Evolutionary conservation across 2,113 vertebrate genomes (phyloP), one percentile per base, ranked within the genome.

Genomic region (Physeter macrocephalus): DNA sequence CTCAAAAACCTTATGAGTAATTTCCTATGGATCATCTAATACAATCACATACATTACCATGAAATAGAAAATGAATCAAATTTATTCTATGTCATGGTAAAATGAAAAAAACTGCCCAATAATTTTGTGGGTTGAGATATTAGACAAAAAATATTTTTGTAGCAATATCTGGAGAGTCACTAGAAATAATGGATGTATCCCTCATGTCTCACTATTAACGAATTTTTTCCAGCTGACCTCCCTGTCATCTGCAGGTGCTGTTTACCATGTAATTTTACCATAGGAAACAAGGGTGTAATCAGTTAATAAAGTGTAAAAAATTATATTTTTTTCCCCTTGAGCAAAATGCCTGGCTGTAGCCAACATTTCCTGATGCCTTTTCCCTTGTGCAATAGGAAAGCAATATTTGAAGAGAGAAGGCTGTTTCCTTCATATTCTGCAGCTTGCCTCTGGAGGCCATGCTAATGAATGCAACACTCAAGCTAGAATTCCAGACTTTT

Each of bases 241-340:
- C 86, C 81, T 88, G 41, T 95, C 93, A 95, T 95, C 91, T 96
- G 78, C 78, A 95, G 94, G 94, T 96, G 93, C 49, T 97, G 75
- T 97, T 96, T 97, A 92, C 92, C 89, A 83, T 96, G 92, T 91
- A 81, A 93, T 88, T 97, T 96, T 95, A 95, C 78, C 90, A 88
- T 89, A 94, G 74, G 74, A 97, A 97, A 97, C 92, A 92, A 97
- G 77, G 49, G 49, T 93, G 59, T 97, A 96, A 97, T 97, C 88
- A 93, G 41, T 96, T 94, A 98, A 97, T 92, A 94, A 96, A 97
- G 59, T 94, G 61, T 97, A 95, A 97, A 97, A 75, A 97, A 98
- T 95, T 97, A 74, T 59, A 81, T 94, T 96, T 96, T 90, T 93
- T 69, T 20, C 69, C 69, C 64, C 87, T 96, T 95, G 75, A 96